phyloP scores from a whole-genome alignment of 2,888 invertebrate species.

The Tricholauxania praeusta region DNA sequence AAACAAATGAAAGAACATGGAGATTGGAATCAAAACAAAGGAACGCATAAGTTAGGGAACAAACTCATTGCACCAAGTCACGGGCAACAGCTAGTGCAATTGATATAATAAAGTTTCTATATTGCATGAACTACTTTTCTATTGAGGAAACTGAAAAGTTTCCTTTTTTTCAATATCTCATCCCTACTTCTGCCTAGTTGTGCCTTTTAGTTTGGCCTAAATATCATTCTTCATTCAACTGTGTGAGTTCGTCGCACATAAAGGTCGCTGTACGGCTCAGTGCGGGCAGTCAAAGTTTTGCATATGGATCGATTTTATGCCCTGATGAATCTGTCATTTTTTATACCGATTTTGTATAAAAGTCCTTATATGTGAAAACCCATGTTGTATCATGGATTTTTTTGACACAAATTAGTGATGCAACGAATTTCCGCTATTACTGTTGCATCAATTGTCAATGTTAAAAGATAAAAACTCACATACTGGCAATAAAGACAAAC shows the following conservation, averaged over 20 bases:
- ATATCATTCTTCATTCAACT: background rate
- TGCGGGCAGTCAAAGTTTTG: background rate
- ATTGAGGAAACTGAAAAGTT: too few relatives aligned
- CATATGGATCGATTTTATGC: slow-evolving; percentile 8
- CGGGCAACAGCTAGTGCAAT: too few relatives aligned
- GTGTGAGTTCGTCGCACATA: background rate
- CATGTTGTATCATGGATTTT: background rate
- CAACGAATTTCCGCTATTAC: background rate
- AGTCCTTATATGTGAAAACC: background rate
- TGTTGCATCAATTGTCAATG: background rate
- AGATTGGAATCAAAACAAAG: too few relatives aligned
- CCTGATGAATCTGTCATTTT: slow-evolving; percentile 25
- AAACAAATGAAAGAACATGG: too few relatives aligned
- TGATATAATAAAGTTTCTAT: too few relatives aligned
- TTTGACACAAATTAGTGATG: background rate
- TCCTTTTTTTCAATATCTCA: too few relatives aligned
- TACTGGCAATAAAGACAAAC: background rate
- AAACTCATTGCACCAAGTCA: too few relatives aligned
- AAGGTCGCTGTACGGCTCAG: background rate
- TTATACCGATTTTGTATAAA: background rate
- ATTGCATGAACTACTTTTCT: too few relatives aligned
- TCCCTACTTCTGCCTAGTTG: too few relatives aligned
- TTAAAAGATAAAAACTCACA: background rate
- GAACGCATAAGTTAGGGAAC: too few relatives aligned
- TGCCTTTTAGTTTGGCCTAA: too few relatives aligned